Base-by-base conservation (phyloP, 2,888 invertebrate genomes). In the Diaperis boleti region DNA sequence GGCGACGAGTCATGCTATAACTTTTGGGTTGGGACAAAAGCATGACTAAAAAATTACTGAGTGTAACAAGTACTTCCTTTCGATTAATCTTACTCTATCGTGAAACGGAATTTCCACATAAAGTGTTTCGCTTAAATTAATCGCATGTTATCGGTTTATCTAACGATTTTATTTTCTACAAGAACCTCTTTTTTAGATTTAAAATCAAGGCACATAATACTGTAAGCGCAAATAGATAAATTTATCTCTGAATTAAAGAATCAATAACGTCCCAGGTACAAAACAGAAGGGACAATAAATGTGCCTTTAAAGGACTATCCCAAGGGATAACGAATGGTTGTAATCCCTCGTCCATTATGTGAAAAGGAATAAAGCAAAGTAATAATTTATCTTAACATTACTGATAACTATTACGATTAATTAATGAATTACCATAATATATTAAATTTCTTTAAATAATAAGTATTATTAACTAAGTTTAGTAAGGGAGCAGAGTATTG, bases 261-360 rank as follows among this genome's bases (percentile, higher is more conserved):
- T 56, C 44, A 45, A 55, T 55, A 29, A 42, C 18, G 31, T 17
- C 31, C 41, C 33, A 15, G 11, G 56, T 39, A 56, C 56, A 56
- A 56, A 56, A 45, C 56, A 56, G 45, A 42, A 44, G 45, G 35
- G 56, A 56, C 44, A 45, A 56, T 44, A 26, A 33, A 55, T 18
- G 31, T 45, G 45, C 45, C 13, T 45, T 45, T 45, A 49, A 35
- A 17, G 55, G 55, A 56, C 45, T 31, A 45, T 56, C 56, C 44
- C 56, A 3, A 5, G 44, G 45, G 45, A 44, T 45, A 45, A 45
- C 35, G 45, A 56, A 29, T 31, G 42, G 44, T 17, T 18, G 22
- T 45, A 56, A 56, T 45, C 56, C 56, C 35, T 35, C 56, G 33
- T 44, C 31, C 35, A 45, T 45, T 56, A 45, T 56, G 39, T 41